Evolutionary conservation across 2,113 vertebrate genomes (phyloP).

Genomic region (Setophaga kirtlandii): DNA sequence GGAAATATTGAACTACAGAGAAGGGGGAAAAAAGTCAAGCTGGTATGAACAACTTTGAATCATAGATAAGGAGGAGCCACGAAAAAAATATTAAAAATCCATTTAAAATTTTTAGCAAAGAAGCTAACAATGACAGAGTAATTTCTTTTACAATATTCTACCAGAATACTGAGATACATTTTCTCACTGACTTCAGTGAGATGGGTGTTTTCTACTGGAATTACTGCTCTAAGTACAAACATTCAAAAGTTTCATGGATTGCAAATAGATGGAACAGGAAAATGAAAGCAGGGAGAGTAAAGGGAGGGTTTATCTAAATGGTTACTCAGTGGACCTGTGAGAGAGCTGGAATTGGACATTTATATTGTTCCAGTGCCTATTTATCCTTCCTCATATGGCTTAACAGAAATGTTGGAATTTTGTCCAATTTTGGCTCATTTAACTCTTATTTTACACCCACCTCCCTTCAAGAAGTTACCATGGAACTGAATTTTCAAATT

Average conservation of each 20-base stretch:
- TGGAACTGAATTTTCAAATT: not conserved
- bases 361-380: not conserved
- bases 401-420: not conserved
- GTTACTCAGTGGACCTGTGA: not conserved
- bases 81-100: not conserved
- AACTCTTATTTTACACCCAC: not conserved
- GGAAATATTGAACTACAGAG: not conserved
- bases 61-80: not conserved
- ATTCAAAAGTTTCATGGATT: not conserved
- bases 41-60: not conserved
- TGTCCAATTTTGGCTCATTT: not conserved
- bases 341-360: not conserved
- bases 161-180: not conserved
- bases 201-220: not conserved
- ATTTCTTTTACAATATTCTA: not conserved
- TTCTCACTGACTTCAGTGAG: not conserved
- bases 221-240: not conserved
- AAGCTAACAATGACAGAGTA: not conserved
- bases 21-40: not conserved
- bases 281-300: not conserved
- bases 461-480: not conserved
- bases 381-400: not conserved
- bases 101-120: not conserved
- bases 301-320: not conserved
- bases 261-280: not conserved